Evolutionary conservation across 2,888 invertebrate genomes (phyloP).

Genomic region (Shargacucullia verbasci): DNA sequence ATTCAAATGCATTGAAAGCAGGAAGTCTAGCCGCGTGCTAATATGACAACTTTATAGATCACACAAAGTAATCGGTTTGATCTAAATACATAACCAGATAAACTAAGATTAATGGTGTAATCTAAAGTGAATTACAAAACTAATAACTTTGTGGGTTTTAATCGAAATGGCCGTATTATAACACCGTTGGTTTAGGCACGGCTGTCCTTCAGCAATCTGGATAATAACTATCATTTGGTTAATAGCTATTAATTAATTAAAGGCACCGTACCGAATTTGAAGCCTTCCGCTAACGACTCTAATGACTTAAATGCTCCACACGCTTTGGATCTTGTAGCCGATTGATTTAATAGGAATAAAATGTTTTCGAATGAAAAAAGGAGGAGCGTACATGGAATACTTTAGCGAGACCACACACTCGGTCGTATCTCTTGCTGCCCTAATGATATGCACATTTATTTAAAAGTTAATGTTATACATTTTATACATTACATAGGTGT

Average conservation of each 20-base stretch:
- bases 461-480: constrained; percentile 71
- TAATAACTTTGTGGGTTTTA: constrained; percentile 44
- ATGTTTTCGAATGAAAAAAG: constrained; percentile 71
- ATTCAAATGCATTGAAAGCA: constrained; percentile 12
- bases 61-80: constrained; percentile 27
- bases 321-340: constrained; percentile 71
- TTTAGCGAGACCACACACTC: constrained; percentile 83
- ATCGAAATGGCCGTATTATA: constrained; percentile 52
- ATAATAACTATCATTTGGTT: constrained; percentile 79
- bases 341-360: constrained; percentile 81
- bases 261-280: constrained; percentile 74
- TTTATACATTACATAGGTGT: constrained; percentile 62
- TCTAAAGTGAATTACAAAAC: constrained; percentile 39
- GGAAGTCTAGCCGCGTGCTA: constrained; percentile 11
- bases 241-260: constrained; percentile 84
- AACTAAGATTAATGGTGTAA: constrained; percentile 28
- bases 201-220: constrained; percentile 62
- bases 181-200: constrained; percentile 59
- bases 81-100: constrained; percentile 28
- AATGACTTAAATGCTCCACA: constrained; percentile 80
- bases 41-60: constrained; percentile 24
- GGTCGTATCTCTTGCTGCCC: constrained; percentile 76
- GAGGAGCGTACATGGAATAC: constrained; percentile 69
- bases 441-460: constrained; percentile 89
- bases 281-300: constrained; percentile 77